Evolutionary conservation across 2,888 invertebrate species (phyloP), one percentile per base, ranked within the genome.

Genomic region (Rapana venosa): DNA sequence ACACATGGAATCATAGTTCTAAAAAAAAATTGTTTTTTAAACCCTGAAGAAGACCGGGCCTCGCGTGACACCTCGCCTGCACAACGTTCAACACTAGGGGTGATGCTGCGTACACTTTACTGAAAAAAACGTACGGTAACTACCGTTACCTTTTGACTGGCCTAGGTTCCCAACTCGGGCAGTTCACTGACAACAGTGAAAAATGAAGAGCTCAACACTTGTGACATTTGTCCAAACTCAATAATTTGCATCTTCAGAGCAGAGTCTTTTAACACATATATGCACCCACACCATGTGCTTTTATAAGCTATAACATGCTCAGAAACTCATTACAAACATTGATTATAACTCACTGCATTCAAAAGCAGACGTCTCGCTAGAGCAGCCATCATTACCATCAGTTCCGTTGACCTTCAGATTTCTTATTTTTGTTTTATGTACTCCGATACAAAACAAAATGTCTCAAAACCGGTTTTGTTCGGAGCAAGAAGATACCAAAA

Each of bases 371-470:
- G 79, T n/a, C 88, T 77, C 20, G 77, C 77, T 0, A 85, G 58
- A 5, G 86, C 56, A 20, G 86, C 86, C 86, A 86, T 86, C 66
- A 56, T 88, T 30, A 36, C 22, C 4, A 66, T 32, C 79, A 58
- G 61, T 88, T 15, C 58, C 11, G 17, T 36, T 88, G 88, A 88
- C 88, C 88, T 88, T 88, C 88, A 88, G 58, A 58, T 32, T 11
- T 36, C 56, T 4, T 0, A n/a, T 58, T 30, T 26, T 58, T 61
- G 26, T 86, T 86, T 85, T 30, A 13, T 30, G 84, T 58, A 56
- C 58, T 56, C 56, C 84, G 84, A 58, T 35, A 79, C 2, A 11
- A n/a, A 79, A 2, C 13, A 2, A 17, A 66, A 17, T 2, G 26
- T 66, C 66, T 22, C 66, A 22, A 66, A 26, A 66, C 13, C 66